These are phyloP conservation scores for Gymnothorax reevesii DNA, from an alignment of 2,797 vertebrate genomes.

Conservation along the genomic window DNA sequence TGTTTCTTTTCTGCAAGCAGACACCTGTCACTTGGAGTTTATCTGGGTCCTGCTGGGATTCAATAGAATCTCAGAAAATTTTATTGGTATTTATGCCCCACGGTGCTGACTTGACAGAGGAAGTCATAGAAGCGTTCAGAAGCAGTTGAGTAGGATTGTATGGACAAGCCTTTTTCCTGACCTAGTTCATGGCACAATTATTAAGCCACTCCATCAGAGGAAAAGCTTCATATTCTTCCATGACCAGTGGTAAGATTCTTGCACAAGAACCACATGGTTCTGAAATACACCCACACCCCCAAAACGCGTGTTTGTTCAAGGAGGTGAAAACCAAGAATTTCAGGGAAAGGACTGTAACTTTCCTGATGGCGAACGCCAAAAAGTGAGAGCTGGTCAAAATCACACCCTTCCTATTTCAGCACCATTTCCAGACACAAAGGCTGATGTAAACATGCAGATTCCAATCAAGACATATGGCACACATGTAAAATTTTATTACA, in stretches of 20 bases:
- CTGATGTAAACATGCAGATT: slow-evolving; percentile 23
- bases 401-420: slow-evolving; percentile 14
- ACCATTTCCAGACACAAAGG: slow-evolving; percentile 19
- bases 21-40: background rate
- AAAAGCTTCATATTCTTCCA: background rate
- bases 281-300: background rate
- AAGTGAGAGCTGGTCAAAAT: slow-evolving; percentile 14
- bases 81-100: background rate
- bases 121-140: background rate
- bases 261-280: background rate
- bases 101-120: background rate
- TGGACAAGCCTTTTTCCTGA: background rate
- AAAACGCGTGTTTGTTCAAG: slow-evolving; percentile 5
- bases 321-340: background rate
- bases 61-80: background rate
- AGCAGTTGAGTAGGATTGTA: background rate
- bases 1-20: background rate
- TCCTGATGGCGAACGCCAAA: background rate
- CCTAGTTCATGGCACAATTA: background rate
- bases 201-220: background rate
- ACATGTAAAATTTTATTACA: background rate
- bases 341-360: slow-evolving; percentile 11
- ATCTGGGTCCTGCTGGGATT: background rate
- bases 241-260: background rate
- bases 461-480: slow-evolving; percentile 13